Evolutionary conservation across 1,140 invertebrate species (phyloP).

Genomic region (Thaumatotibia leucotreta): DNA sequence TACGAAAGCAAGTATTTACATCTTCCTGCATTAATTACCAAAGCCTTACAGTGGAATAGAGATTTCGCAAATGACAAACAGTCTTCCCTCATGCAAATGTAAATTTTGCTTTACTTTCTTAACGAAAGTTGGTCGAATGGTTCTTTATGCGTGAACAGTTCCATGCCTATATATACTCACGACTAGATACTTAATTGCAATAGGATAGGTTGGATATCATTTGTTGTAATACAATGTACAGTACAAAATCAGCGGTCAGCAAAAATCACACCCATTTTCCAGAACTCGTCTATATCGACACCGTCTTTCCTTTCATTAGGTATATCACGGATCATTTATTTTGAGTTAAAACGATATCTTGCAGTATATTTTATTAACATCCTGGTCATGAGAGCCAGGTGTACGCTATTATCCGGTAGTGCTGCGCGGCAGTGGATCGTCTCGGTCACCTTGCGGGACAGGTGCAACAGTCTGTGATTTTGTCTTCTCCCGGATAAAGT

Average conservation of each 20-base stretch:
- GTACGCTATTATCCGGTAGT: background rate
- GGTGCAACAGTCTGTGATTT: background rate
- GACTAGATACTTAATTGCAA: no score
- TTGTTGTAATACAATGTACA: no score
- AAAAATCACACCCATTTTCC: no score
- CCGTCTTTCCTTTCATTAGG: no score
- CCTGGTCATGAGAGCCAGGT: background rate
- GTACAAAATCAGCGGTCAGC: no score
- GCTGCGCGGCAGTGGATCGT: background rate
- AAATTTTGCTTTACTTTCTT: slow-evolving; percentile 2
- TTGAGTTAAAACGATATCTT: no score
- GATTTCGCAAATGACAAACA: background rate
- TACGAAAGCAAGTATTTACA: no score
- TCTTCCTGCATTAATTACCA: background rate
- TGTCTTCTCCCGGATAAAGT: no score
- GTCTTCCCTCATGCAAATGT: background rate
- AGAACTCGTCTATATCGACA: no score
- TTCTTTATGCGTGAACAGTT: background rate
- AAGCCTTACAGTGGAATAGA: background rate
- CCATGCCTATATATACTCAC: background rate
- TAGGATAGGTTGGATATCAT: no score
- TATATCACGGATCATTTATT: no score
- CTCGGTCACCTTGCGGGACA: background rate
- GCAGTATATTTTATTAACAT: no score
- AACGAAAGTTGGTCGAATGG: background rate